A percentile compares a stretch with the other conserved stretches of the same genome.
Evolutionary conservation across 1,140 invertebrate species (phyloP).

Genomic region (Aphidius gifuensis): DNA sequence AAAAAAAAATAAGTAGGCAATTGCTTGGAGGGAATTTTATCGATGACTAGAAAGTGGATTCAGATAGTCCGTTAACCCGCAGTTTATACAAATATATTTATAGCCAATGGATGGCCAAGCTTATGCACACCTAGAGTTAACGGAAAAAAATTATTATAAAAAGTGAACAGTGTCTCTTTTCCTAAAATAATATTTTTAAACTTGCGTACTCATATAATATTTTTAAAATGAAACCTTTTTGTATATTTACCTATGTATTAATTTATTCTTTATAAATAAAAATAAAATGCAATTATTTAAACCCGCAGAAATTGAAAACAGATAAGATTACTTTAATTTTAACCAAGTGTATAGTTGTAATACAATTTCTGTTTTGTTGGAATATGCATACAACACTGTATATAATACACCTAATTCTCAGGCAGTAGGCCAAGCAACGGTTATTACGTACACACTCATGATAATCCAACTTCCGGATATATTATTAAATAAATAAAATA

Average conservation of each 20-base stretch:
- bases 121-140: conserved; percentile 8
- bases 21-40: not conserved
- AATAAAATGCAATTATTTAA: conserved; percentile 12
- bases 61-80: conserved; percentile 18
- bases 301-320: conserved; percentile 1
- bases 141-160: conserved; percentile 17
- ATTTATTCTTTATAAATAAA: conserved; percentile 7
- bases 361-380: conserved; percentile 6
- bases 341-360: not conserved
- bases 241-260: conserved; percentile 12
- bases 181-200: not conserved
- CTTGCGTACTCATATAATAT: too few relatives aligned
- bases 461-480: conserved; percentile 26
- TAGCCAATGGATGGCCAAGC: conserved; percentile 1
- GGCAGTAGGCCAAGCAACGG: conserved; percentile 27
- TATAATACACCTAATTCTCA: conserved; percentile 1
- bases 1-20: not conserved
- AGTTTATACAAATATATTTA: conserved; percentile 2
- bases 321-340: too few relatives aligned
- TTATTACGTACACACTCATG: conserved; percentile 24
- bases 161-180: conserved; percentile 22
- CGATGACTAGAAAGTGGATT: conserved; percentile 23
- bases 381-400: conserved; percentile 5
- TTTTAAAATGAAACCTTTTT: too few relatives aligned
- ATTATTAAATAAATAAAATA: not conserved